phyloP scores from a whole-genome alignment of 2,113 vertebrate species.

The Halcyon senegalensis region DNA sequence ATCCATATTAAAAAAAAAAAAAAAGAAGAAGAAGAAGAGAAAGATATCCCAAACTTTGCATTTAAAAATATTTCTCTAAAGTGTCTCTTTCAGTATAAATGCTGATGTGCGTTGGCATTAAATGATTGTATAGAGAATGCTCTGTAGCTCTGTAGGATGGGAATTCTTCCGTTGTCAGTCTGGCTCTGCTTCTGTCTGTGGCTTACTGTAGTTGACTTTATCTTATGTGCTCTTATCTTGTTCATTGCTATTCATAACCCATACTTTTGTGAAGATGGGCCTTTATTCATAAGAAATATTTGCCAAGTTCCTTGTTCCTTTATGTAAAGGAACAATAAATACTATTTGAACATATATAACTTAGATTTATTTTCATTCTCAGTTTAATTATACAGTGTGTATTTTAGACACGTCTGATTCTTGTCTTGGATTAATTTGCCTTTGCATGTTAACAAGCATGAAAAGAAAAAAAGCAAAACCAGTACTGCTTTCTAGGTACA shows the following conservation, averaged over 20 bases:
- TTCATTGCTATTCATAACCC: conserved; percentile 60
- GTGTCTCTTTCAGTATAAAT: conserved; percentile 20
- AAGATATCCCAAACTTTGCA: conserved; percentile 55
- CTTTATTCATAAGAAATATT: conserved; percentile 41
- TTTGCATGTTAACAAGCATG: background rate
- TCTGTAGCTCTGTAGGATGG: background rate
- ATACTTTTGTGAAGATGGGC: conserved; percentile 37
- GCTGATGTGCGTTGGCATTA: conserved; percentile 22
- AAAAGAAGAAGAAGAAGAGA: background rate
- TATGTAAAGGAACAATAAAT: conserved; percentile 62
- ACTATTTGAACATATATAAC: conserved; percentile 20
- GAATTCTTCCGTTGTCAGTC: conserved; percentile 40
- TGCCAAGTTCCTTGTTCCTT: conserved; percentile 67
- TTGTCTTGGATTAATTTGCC: conserved; percentile 36
- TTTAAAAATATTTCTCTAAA: conserved; percentile 56
- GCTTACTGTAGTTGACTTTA: conserved; percentile 31
- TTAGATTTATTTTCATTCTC: conserved; percentile 54
- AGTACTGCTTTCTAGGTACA: background rate
- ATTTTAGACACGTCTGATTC: conserved; percentile 47
- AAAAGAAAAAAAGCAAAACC: background rate
- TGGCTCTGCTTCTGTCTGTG: conserved; percentile 49
- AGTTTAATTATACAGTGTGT: conserved; percentile 14
- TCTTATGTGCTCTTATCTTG: conserved; percentile 53
- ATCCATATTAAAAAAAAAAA: conserved; percentile 16
- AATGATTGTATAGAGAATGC: background rate